Conservation (phyloP, 2,797 vertebrate genomes). For the Simalia tracyae region DNA sequence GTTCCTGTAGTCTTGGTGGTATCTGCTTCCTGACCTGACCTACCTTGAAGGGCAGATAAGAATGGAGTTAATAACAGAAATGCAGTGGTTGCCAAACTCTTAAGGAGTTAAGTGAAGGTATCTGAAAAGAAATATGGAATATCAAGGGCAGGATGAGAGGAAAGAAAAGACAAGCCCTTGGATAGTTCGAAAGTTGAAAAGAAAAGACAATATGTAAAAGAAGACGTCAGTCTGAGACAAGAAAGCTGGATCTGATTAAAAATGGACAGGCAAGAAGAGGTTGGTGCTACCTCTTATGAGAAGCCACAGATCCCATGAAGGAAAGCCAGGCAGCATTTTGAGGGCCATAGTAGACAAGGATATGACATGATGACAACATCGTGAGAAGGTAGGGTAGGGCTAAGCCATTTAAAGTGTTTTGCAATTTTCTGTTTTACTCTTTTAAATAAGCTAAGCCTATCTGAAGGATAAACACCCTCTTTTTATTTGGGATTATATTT, state of each 20-base stretch:
- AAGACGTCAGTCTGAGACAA: background rate
- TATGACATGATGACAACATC: background rate
- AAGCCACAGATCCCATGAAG: background rate
- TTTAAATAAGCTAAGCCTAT: no score
- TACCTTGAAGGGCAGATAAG: background rate
- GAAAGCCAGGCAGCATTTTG: background rate
- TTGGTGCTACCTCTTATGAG: background rate
- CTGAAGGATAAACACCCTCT: no score
- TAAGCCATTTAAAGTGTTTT: background rate
- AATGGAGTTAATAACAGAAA: background rate
- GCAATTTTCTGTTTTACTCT: background rate
- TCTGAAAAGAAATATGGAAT: background rate
- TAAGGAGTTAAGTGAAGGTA: background rate
- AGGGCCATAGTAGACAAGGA: background rate
- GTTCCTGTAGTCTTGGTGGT: background rate
- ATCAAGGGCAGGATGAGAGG: background rate
- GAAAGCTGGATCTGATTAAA: background rate
- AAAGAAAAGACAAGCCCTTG: background rate
- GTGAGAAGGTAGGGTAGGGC: background rate
- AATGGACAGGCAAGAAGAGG: background rate
- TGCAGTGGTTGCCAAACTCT: background rate
- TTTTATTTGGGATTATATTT: background rate
- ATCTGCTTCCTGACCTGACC: background rate
- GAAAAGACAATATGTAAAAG: background rate
- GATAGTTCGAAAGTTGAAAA: background rate